These are phyloP conservation scores for Drosophila ironensis DNA, from an alignment of 1,140 invertebrate species.

Conservation along the genomic window DNA sequence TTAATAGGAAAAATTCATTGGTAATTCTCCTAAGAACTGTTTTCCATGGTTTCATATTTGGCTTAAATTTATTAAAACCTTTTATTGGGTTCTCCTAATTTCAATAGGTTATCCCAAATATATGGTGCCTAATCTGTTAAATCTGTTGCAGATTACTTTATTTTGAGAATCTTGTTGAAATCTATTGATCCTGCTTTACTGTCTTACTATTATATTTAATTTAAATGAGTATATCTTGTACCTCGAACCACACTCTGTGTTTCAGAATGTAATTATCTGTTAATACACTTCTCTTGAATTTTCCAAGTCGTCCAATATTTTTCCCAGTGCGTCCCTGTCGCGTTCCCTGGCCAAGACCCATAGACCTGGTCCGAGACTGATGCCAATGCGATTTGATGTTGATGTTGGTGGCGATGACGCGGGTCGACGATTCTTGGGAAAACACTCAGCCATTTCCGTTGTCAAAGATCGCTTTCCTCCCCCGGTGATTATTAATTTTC, in stretches of 20 bases:
- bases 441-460: constrained; percentile 67
- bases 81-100: too few species aligned
- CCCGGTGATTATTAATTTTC: constrained; percentile 57
- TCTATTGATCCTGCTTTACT: too few species aligned
- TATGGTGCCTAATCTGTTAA: too few species aligned
- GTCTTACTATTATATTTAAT: too few species aligned
- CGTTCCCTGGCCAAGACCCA: constrained; percentile 13
- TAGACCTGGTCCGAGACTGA: constrained; percentile 23
- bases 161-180: too few species aligned
- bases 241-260: too few species aligned
- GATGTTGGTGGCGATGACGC: constrained; percentile 47
- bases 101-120: too few species aligned
- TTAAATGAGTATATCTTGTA: too few species aligned
- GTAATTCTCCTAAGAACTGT: background rate
- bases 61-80: too few species aligned
- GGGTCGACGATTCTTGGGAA: constrained; percentile 50
- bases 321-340: background rate
- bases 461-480: constrained; percentile 32
- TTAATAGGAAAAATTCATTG: background rate
- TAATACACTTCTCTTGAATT: too few species aligned
- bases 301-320: background rate
- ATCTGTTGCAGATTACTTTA: too few species aligned
- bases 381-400: constrained; percentile 41
- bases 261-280: too few species aligned
- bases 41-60: background rate